Base-by-base conservation (phyloP, 2,888 invertebrate genomes). In the Hypsopygia costalis region DNA sequence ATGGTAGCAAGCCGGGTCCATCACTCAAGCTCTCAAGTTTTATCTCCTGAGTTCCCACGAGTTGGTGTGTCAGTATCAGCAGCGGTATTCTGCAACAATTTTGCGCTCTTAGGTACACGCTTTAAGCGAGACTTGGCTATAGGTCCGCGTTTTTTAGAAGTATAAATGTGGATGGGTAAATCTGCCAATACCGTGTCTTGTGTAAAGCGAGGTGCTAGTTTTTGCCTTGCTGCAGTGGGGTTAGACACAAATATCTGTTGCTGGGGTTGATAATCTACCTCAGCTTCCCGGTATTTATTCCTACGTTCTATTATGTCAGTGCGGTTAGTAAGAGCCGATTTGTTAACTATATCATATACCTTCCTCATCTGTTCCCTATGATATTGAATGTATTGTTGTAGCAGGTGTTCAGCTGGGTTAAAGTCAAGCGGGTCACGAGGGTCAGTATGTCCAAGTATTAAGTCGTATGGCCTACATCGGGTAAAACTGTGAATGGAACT, bases 101-200 rank as follows among this genome's bases (percentile, higher is more conserved):
- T 11, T 0, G 42, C 27, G 2, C 5, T 30, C 10, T 58, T 54
- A 54, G 54, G 52, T 0, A 42, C 12, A 6, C 55, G 21, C 28
- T 58, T 58, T 0, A 61, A 29, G 0, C 55, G 22, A 0, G 43
- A 31, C 32, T 57, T 58, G 0, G 54, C 55, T 5, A 57, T 40
- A 4, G 52, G 49, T 0, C 52, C 52, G 0, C 44, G 44, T 33
- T 57, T 58, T 11, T 48, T 56, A 2, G 27, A 25, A 3, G 58
- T 59, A 22, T 59, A 59, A 0, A 55, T 56, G 12, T 58, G 59
- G 2, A 58, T 54, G 0, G 58, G 58, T 0, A 59, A 29, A 21
- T 58, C 43, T 0, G 51, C 52, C 10, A 59, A 5, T 0, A 58
- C 56, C 0, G 12, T 49, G 12, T 59, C 58, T 0, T 48, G 51